Evolutionary conservation across 35 echinoderm and acorn worm species (phyloP), one percentile per base, ranked within the genome.

Genomic region (Apostichopus californicus): DNA sequence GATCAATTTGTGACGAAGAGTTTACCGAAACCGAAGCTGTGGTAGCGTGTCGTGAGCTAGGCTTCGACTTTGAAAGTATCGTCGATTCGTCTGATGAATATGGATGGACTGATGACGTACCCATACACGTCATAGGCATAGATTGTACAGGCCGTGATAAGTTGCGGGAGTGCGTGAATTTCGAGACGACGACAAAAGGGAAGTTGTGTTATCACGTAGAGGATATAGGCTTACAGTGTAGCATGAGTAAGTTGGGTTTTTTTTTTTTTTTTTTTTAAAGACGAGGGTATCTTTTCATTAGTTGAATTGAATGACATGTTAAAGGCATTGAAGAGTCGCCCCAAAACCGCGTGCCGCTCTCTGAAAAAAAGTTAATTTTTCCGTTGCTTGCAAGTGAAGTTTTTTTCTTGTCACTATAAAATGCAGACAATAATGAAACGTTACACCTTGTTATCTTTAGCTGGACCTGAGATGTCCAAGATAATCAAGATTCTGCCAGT

Each of bases 1-100:
- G 86, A 34, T n/a, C 86, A 59, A 24, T 88, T 8, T 88, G 86
- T 59, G 86, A 88, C 15, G 86, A 88, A 55, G 10, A 54, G 9
- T 88, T 88, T 53, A 52, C 59, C 22, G 66, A 68, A 20, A 88
- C 55, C 13, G 86, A 88, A 64, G 86, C 58, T 1, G 7, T 8
- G 21, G 86, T 88, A 7, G 86, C 22, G 7, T 88, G 86, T 15
- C 20, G 60, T 64, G 53, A 88, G 23, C 86, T 88, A 8, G 86
- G 86, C 6, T 53, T 83, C 6, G 34, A 25, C 18, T 55, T 83
- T 56, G 11, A 83, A 17, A 56, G 17, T 5, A 53, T 83, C 9
- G 80, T 83, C 55, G 52, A 83, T 3, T 46, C 80, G 10, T 56
- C 80, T 3, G 46, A 83, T 55, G 80, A 83, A n/a, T 83, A 83